Base-by-base conservation (phyloP, 2,888 invertebrate species). In the Tholera decimalis region DNA sequence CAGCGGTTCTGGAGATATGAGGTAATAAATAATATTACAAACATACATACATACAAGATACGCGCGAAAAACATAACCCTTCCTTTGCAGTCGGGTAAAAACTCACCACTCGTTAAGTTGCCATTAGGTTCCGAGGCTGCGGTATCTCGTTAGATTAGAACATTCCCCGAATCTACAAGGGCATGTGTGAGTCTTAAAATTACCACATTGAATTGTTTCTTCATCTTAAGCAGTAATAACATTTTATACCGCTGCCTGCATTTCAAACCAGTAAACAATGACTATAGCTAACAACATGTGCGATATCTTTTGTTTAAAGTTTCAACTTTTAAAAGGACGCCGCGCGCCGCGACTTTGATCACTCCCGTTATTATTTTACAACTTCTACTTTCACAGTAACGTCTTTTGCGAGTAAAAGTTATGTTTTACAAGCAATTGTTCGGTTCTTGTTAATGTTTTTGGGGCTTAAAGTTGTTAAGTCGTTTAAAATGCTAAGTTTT, bases 341-440 rank as follows among this genome's bases (percentile, higher is more conserved):
- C 54, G 67, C n/a, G n/a, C n/a, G n/a, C n/a, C n/a, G 50, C 28
- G n/a, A 24, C 41, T 66, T 66, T 71, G 49, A 55, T 37, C 8
- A 9, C 9, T 20, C 18, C 28, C 39, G 39, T 41, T 73, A 41
- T 41, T 73, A 41, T n/a, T 70, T 60, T 18, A 50, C 47, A 43
- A 53, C 30, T 9, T 24, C 1, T 2, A 20, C 43, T 46, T 62
- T 46, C 35, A 41, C 41, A 43, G 13, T 13, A 13, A 6, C 6
- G 13, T 43, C 22, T 22, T 15, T 43, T 13, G 43, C 22, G 20
- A 43, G 43, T 43, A 49, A 41, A 47, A 33, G 18, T 57, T 66
- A 54, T 49, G 33, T 44, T 24, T 44, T 35, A 2, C n/a, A 43
- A 44, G 39, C 44, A 15, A 54, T 63, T 51, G 64, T 62, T 61